Base-by-base conservation (phyloP, 2,888 invertebrate species). In the Sarcophaga rosellei region DNA sequence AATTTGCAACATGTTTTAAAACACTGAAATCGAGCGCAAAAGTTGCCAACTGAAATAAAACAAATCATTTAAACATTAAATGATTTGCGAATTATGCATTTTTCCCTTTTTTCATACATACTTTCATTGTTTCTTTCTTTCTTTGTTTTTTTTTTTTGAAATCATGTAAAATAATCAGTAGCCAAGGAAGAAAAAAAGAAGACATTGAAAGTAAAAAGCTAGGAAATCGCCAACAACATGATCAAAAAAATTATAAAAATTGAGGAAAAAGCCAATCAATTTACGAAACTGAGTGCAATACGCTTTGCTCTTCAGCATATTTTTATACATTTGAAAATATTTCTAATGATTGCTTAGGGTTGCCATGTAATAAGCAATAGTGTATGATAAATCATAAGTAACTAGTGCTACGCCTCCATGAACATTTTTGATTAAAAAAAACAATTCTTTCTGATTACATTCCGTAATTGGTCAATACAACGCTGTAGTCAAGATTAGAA, bases 141-240 rank as follows among this genome's bases (percentile, higher is more conserved):
- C 5, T 15, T 25, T 23, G 15, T 65, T 65, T 25, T 17, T 35
- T 12, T 35, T 35, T 1, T 35, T 1, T 10, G 35, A 8, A 35
- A 35, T 35, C 35, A 35, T 2, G 10, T 35, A 35, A 35, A 35
- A 8, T 35, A 35, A 35, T 35, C 35, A 35, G 35, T 35, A 35
- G 35, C 35, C 2, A 35, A 35, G 35, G 8, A 35, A 35, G 35
- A 35, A 8, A 10, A 10, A 35, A 57, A 63, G 57, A 4, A 53
- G 5, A 44, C 47, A 57, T 65, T 75, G 15, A 70, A 76, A 76
- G 57, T 76, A 59, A 81, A 62, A 75, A 76, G 45, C 69, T 65
- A 81, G 63, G 57, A 77, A 72, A 77, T 53, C 6, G 35, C 35
- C 35, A 66, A 35, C 5, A 70, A 70, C 35, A n/a, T 3, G 15